These are phyloP conservation scores for Dryas iulia DNA, from an alignment of 1,140 invertebrate species.

Conservation along the genomic window DNA sequence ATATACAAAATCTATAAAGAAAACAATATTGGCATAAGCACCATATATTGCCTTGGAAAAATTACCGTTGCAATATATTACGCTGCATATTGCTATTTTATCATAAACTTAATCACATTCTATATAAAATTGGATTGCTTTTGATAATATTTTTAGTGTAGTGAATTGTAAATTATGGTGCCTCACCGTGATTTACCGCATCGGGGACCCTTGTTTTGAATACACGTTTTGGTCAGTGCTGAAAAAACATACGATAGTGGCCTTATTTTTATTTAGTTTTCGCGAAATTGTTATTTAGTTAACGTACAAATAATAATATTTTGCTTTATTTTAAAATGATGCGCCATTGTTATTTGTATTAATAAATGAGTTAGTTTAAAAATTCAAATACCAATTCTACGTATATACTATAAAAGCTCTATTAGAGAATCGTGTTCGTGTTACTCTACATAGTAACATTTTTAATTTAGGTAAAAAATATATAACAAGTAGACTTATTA, in stretches of 20 bases:
- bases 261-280: slow-evolving; percentile 11
- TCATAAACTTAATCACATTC: not conserved
- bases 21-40: not conserved
- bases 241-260: slow-evolving; percentile 17
- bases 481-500: no score
- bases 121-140: not conserved
- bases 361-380: no score
- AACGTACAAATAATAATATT: not conserved
- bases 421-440: no score
- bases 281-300: not conserved
- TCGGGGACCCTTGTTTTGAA: slow-evolving; percentile 18
- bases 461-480: no score
- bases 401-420: no score
- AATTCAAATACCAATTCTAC: no score
- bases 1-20: not conserved
- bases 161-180: not conserved
- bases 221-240: slow-evolving; percentile 9
- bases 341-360: no score
- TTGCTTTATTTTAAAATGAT: not conserved
- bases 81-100: not conserved
- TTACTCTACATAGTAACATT: no score
- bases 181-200: slow-evolving; percentile 2
- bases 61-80: not conserved
- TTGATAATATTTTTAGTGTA: not conserved
- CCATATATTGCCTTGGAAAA: not conserved